A percentile compares a stretch with the other conserved stretches of the same genome.
These are phyloP conservation scores for Himantopus leucocephalus DNA, from an alignment of 2,113 vertebrate genomes.

Conservation along the genomic window DNA sequence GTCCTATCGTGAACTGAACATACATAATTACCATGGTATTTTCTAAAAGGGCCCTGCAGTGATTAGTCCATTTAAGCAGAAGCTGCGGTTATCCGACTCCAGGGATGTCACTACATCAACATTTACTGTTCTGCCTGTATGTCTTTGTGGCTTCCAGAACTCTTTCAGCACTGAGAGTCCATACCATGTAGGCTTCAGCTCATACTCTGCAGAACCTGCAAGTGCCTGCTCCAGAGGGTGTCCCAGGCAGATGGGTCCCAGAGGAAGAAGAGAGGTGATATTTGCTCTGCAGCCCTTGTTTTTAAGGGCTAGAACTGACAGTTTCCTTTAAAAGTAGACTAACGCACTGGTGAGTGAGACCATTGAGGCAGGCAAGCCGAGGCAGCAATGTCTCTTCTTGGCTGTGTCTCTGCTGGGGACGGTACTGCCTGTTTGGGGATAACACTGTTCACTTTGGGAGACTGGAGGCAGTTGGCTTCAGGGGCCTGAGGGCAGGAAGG, in stretches of 20 bases:
- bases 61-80: not conserved
- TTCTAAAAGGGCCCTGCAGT: not conserved
- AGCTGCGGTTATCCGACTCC: not conserved
- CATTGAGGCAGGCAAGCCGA: not conserved
- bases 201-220: not conserved
- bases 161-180: not conserved
- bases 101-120: not conserved
- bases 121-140: not conserved
- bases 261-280: not conserved
- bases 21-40: not conserved
- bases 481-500: not conserved
- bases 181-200: not conserved
- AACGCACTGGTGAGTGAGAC: not conserved
- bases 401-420: not conserved
- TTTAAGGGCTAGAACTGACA: not conserved
- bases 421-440: not conserved
- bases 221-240: not conserved
- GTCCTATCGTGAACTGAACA: not conserved
- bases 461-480: not conserved
- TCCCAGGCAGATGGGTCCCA: not conserved
- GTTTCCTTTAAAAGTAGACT: not conserved
- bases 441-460: not conserved
- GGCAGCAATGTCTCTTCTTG: not conserved
- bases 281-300: not conserved
- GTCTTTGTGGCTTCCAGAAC: not conserved